phyloP scores from a whole-genome alignment of 2,888 invertebrate species.

The Stegana nigrithorax region DNA sequence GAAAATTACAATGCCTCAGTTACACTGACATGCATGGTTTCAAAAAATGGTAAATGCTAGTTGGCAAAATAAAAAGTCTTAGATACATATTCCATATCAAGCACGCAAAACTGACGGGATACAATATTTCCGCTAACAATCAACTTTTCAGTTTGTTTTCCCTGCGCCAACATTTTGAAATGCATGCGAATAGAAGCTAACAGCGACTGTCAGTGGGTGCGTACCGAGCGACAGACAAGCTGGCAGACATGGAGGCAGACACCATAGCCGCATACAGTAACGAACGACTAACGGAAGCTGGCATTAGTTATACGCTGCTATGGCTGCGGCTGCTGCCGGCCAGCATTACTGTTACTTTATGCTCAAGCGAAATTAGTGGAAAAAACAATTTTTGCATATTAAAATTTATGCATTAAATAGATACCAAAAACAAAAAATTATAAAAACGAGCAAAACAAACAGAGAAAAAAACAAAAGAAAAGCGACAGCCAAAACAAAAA shows the following conservation, averaged over 20 bases:
- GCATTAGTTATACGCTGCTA: not conserved
- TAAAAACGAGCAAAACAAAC: not conserved
- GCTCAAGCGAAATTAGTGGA: not conserved
- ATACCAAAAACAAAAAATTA: not conserved
- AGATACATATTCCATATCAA: conserved; percentile 1
- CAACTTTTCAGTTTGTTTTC: conserved; percentile 15
- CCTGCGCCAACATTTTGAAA: too few relatives aligned
- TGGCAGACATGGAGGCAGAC: not conserved
- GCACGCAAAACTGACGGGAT: conserved; percentile 10
- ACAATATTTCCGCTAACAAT: conserved; percentile 18
- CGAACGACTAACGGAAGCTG: not conserved
- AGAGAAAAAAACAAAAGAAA: not conserved
- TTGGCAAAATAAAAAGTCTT: not conserved
- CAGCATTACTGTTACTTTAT: not conserved
- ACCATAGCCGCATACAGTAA: not conserved
- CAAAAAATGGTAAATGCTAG: conserved; percentile 30
- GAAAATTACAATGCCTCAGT: too few relatives aligned
- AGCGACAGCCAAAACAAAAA: conserved; percentile 12
- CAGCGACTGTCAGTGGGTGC: too few relatives aligned
- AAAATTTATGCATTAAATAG: not conserved
- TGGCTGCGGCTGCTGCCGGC: too few relatives aligned
- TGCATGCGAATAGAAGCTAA: too few relatives aligned
- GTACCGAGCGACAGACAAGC: not conserved
- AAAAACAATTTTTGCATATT: not conserved
- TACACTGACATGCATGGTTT: too few relatives aligned